phyloP scores from a whole-genome alignment of 2,797 vertebrate genomes.

The Crocodylus rhombifer region DNA sequence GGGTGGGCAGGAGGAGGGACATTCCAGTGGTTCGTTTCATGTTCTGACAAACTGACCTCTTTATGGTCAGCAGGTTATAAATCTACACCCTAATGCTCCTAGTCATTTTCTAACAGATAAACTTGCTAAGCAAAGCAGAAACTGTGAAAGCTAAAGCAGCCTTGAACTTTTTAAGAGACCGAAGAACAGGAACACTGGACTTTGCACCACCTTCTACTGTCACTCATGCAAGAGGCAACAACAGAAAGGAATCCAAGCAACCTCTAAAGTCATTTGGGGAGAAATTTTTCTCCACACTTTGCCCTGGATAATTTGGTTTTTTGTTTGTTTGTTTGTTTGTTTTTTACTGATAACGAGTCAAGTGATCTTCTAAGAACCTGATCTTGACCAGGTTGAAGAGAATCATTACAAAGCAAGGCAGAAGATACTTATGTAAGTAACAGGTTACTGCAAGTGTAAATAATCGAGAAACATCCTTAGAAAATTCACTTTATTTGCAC shows the following conservation, averaged over 20 bases:
- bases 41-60: neutral
- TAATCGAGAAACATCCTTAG: neutral
- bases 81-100: neutral
- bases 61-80: neutral
- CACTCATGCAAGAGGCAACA: neutral
- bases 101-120: constrained; percentile 26
- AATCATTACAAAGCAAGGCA: neutral
- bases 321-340: no score
- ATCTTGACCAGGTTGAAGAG: neutral
- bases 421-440: constrained; percentile 1
- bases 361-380: accelerated
- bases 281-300: neutral
- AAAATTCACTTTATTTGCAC: constrained; percentile 70
- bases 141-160: constrained; percentile 11
- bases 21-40: constrained; percentile 30
- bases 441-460: neutral
- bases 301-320: neutral
- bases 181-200: neutral
- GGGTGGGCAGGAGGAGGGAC: neutral
- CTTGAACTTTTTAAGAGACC: neutral
- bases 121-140: constrained; percentile 47
- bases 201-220: neutral
- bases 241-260: constrained; percentile 9
- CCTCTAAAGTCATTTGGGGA: neutral
- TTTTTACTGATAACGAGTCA: neutral